Evolutionary conservation across 2,797 vertebrate species (phyloP).

Genomic region (Platalea minor): DNA sequence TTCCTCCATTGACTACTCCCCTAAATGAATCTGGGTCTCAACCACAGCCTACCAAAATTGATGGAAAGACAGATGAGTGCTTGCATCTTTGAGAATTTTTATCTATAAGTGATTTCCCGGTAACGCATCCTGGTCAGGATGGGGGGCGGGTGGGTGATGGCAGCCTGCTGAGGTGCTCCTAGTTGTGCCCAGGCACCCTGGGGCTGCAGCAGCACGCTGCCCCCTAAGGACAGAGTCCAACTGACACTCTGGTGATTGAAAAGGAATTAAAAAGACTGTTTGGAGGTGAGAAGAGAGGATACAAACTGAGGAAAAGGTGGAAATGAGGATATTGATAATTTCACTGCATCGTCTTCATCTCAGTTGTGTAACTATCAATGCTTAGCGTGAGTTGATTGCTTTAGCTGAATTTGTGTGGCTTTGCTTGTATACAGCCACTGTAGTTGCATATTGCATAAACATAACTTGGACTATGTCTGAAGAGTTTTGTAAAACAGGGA

Average conservation of each 20-base stretch:
- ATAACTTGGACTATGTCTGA: not conserved
- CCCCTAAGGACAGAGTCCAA: not conserved
- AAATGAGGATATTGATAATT: not conserved
- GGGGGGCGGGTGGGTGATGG: not conserved
- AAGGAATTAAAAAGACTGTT: constrained; percentile 8
- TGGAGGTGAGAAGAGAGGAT: constrained; percentile 6
- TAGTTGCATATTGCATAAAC: not conserved
- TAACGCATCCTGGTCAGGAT: not conserved
- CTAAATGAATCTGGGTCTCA: not conserved
- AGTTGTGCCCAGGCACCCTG: not conserved
- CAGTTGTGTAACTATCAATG: not conserved
- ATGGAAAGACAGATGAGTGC: not conserved
- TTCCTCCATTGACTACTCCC: not conserved
- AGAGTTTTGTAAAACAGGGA: not conserved
- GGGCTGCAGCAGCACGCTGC: not conserved
- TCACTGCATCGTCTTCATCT: not conserved
- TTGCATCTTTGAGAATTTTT: not conserved
- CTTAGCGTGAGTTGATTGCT: not conserved
- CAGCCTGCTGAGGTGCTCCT: not conserved
- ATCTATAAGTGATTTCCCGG: not conserved
- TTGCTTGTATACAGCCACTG: not conserved
- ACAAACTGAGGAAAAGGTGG: not conserved
- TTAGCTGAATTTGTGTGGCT: not conserved
- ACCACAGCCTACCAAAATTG: not conserved
- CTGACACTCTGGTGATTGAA: not conserved